Conservation (phyloP, 2,888 invertebrate species). For the Mactromeris polynyma region DNA sequence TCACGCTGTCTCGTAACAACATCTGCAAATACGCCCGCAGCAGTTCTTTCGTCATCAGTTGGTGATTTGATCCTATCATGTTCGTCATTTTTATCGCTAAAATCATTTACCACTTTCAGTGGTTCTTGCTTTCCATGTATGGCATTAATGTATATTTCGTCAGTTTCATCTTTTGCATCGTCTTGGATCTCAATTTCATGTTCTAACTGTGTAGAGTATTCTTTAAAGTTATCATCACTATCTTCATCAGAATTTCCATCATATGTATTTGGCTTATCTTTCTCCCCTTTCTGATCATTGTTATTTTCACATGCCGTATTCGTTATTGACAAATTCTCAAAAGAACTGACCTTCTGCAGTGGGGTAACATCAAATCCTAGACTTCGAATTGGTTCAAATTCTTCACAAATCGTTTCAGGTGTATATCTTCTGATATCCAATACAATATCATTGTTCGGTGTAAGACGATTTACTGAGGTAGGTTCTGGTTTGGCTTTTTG, state of each 20-base stretch:
- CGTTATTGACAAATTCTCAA: conserved; percentile 5
- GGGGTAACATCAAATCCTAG: conserved; percentile 60
- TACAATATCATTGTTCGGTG: conserved; percentile 50
- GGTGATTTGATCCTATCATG: not conserved
- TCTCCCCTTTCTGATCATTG: not conserved
- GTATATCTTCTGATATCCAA: conserved; percentile 5
- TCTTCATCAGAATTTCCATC: conserved; percentile 9
- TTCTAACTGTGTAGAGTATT: not conserved
- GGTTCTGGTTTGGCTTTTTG: not conserved
- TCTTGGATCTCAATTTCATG: not conserved
- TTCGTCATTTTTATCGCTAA: not conserved
- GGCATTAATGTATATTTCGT: not conserved
- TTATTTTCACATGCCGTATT: not conserved
- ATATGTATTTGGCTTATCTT: not conserved
- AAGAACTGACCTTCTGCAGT: conserved; percentile 30
- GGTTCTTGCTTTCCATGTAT: not conserved
- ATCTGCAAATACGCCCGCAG: not conserved
- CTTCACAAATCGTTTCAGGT: not conserved
- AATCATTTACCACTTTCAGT: not conserved
- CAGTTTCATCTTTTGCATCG: not conserved
- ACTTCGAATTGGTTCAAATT: conserved; percentile 17
- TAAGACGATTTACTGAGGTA: conserved; percentile 16
- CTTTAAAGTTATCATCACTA: not conserved
- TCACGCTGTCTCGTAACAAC: not conserved
- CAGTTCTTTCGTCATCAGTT: not conserved